Conservation (phyloP, 2,888 invertebrate species). For the Leucozona laternaria region DNA sequence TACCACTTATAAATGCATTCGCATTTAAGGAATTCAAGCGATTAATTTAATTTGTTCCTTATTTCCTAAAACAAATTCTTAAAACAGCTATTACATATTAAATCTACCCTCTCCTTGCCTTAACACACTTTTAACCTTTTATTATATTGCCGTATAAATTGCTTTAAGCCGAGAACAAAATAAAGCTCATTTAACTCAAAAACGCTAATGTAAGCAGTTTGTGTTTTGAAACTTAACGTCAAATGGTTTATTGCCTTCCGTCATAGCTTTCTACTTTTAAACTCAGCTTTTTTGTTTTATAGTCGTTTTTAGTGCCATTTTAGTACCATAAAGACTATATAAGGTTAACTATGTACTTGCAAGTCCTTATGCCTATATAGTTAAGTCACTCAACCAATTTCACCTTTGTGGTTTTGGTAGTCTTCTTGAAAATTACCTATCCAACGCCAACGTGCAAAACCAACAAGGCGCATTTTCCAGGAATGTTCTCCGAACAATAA, state of each 20-base stretch:
- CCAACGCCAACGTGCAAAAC: background rate
- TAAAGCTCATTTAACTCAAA: constrained; percentile 26
- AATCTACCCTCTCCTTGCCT: background rate
- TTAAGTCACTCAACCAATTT: constrained; percentile 50
- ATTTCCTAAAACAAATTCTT: background rate
- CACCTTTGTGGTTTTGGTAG: constrained; percentile 55
- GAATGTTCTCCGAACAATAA: constrained; percentile 23
- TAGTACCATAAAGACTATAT: constrained; percentile 26
- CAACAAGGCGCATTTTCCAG: constrained; percentile 9
- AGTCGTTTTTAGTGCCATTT: constrained; percentile 22
- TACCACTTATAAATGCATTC: too few species aligned
- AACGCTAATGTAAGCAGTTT: constrained; percentile 36
- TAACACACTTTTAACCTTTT: background rate
- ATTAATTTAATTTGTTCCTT: background rate
- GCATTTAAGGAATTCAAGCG: background rate
- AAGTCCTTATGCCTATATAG: background rate
- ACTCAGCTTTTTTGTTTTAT: constrained; percentile 24
- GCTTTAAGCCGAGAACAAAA: constrained; percentile 8
- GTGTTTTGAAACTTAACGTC: constrained; percentile 32
- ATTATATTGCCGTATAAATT: background rate
- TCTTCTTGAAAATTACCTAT: constrained; percentile 57
- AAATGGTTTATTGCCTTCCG: constrained; percentile 46
- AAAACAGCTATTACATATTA: background rate
- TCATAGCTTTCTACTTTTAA: background rate
- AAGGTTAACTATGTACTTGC: constrained; percentile 32